phyloP scores from a whole-genome alignment of 2,797 vertebrate species.

The Hyperoplus immaculatus region DNA sequence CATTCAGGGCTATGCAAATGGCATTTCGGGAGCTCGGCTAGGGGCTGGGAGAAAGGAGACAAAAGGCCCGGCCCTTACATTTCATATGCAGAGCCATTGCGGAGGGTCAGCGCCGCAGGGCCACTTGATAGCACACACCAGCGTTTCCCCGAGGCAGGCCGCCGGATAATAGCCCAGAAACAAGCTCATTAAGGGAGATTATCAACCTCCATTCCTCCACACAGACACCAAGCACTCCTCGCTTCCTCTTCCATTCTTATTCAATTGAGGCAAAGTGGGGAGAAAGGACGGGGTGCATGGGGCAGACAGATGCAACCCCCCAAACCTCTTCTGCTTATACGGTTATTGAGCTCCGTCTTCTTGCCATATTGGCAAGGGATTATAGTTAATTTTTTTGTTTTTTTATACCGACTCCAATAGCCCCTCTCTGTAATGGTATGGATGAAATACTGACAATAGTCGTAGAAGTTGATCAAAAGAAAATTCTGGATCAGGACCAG shows the following conservation, averaged over 20 bases:
- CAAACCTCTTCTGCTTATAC: slow-evolving; percentile 69
- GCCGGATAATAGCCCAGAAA: slow-evolving; percentile 83
- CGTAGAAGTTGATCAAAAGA: slow-evolving; percentile 69
- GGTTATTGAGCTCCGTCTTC: slow-evolving; percentile 73
- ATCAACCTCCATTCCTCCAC: slow-evolving; percentile 81
- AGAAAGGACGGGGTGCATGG: slow-evolving; percentile 73
- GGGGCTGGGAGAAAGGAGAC: slow-evolving; percentile 82
- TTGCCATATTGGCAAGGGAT: slow-evolving; percentile 75
- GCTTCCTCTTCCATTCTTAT: slow-evolving; percentile 81
- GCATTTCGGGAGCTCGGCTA: slow-evolving; percentile 66
- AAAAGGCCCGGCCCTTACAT: slow-evolving; percentile 82
- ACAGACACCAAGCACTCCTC: slow-evolving; percentile 79
- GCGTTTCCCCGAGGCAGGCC: slow-evolving; percentile 78
- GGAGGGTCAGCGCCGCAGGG: slow-evolving; percentile 81
- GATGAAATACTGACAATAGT: slow-evolving; percentile 74
- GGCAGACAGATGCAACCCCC: slow-evolving; percentile 76
- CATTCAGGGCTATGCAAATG: slow-evolving; percentile 87
- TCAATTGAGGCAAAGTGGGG: slow-evolving; percentile 79
- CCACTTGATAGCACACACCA: slow-evolving; percentile 83
- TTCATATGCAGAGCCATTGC: slow-evolving; percentile 86
- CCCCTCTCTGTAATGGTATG: slow-evolving; percentile 70
- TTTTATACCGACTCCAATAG: slow-evolving; percentile 59
- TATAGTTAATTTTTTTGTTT: slow-evolving; percentile 61
- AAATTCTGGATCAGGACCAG: slow-evolving; percentile 66
- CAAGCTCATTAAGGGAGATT: slow-evolving; percentile 88